Evolutionary conservation across 92 coral and sea anemone species (phyloP).

Genomic region (Chrysogorgia sp.): DNA sequence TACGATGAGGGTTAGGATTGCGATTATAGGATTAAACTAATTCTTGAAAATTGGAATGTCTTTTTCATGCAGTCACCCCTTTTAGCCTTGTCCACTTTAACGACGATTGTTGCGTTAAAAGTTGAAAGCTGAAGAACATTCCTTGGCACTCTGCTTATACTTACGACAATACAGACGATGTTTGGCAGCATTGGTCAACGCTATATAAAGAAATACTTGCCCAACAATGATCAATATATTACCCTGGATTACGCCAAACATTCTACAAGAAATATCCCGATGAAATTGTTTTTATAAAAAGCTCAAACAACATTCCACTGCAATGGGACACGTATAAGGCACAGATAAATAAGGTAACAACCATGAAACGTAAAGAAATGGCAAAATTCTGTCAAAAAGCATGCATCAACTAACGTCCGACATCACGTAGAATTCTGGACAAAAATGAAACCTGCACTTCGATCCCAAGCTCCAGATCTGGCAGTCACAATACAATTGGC

Average conservation of each 20-base stretch:
- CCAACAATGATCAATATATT: conserved; percentile 53
- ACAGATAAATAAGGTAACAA: conserved; percentile 59
- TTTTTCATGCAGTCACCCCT: neutral
- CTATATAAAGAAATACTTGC: conserved; percentile 55
- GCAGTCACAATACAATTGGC: neutral
- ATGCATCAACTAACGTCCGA: conserved; percentile 30
- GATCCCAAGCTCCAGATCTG: conserved; percentile 1
- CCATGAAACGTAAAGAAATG: conserved; percentile 50
- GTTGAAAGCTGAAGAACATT: conserved; percentile 32
- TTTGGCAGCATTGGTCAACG: conserved; percentile 65
- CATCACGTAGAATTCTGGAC: conserved; percentile 69
- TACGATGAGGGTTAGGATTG: too few species aligned
- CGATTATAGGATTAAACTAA: too few species aligned
- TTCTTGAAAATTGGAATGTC: neutral
- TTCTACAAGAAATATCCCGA: conserved; percentile 52
- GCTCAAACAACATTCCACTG: conserved; percentile 45
- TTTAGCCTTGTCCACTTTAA: neutral
- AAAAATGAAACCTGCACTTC: conserved; percentile 50
- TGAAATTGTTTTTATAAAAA: conserved; percentile 51
- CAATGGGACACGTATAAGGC: conserved; percentile 47
- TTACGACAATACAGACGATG: conserved; percentile 48
- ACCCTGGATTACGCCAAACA: conserved; percentile 66
- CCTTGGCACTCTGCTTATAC: conserved; percentile 62
- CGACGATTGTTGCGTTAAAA: neutral
- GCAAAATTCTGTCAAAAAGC: neutral